phyloP scores from a whole-genome alignment of 1,140 invertebrate species.

The Pogonomyrmex barbatus region DNA sequence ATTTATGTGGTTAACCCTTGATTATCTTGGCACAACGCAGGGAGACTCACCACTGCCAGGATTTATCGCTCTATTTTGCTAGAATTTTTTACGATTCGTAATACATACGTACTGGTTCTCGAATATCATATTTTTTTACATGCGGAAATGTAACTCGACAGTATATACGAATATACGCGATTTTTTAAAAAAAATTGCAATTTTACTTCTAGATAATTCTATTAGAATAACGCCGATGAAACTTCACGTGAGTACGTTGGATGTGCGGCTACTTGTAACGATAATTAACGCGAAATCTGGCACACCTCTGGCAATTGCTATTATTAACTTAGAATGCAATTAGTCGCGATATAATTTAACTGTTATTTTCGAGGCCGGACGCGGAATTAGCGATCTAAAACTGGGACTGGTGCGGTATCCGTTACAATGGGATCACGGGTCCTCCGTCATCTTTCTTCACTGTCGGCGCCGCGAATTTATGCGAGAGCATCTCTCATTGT shows the following conservation, averaged over 20 bases:
- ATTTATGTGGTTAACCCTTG: slow-evolving; percentile 1
- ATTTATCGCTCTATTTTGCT: neutral
- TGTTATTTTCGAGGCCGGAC: slow-evolving; percentile 19
- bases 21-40: slow-evolving; percentile 6
- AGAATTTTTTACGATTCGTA: neutral
- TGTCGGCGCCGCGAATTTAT: slow-evolving; percentile 58
- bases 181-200: neutral
- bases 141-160: neutral
- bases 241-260: neutral
- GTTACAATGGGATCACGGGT: slow-evolving; percentile 14
- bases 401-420: neutral
- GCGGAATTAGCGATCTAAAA: slow-evolving; percentile 26
- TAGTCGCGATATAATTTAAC: slow-evolving; percentile 25
- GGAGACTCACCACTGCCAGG: neutral
- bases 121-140: neutral
- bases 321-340: slow-evolving; percentile 16
- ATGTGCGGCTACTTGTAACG: neutral
- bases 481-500: slow-evolving; percentile 27
- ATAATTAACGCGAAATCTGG: slow-evolving; percentile 13
- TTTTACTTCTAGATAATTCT: neutral
- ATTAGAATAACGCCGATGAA: neutral
- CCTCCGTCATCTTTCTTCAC: slow-evolving; percentile 26
- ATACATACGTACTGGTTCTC: neutral
- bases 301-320: neutral
- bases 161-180: neutral